Evolutionary conservation across 1,140 invertebrate genomes (phyloP).

Genomic region (Leptopilina clavipes): DNA sequence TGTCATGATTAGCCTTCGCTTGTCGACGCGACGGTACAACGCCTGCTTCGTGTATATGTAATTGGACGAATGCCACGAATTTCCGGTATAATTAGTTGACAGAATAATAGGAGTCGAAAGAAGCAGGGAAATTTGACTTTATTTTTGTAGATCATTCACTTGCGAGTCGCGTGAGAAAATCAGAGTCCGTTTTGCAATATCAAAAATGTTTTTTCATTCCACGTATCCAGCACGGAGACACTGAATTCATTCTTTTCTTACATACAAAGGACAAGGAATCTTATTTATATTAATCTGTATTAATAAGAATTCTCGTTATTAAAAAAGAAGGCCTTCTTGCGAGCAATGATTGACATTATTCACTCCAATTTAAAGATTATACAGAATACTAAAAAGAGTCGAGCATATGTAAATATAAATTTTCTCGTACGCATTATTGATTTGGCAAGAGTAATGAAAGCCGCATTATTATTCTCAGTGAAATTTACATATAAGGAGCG

Average conservation of each 20-base stretch:
- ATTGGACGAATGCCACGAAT: not conserved
- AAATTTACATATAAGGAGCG: constrained; percentile 31
- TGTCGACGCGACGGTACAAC: not conserved
- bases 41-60: not conserved
- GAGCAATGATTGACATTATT: constrained; percentile 15
- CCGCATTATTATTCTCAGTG: not conserved
- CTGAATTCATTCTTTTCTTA: too few relatives aligned
- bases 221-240: too few relatives aligned
- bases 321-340: not conserved
- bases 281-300: too few relatives aligned
- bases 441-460: constrained; percentile 28
- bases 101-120: constrained; percentile 13
- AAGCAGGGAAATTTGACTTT: not conserved
- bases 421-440: not conserved
- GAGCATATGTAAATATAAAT: constrained; percentile 21
- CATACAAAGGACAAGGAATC: too few relatives aligned
- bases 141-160: too few relatives aligned
- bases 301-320: not conserved
- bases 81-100: constrained; percentile 33
- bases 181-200: not conserved
- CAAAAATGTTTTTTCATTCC: too few relatives aligned
- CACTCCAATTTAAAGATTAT: constrained; percentile 12
- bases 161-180: too few relatives aligned
- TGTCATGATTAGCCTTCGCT: constrained; percentile 21
- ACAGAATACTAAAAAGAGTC: not conserved